Base-by-base conservation (phyloP, 2,888 invertebrate genomes). In the Diplazon laetatorius region DNA sequence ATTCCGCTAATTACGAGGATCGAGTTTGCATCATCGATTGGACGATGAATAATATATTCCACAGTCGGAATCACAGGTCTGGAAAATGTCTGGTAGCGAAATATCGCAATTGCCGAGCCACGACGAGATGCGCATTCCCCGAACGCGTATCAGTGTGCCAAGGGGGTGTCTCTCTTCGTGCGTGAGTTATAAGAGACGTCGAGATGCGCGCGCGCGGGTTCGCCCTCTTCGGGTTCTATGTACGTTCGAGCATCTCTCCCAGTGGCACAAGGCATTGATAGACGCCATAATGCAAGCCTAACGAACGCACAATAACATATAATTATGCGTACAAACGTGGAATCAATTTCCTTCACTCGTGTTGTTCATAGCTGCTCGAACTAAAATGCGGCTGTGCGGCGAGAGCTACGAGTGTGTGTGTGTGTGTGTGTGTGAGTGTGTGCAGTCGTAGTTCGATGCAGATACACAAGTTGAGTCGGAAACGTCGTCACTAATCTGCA, bases 271-370 rank as follows among this genome's bases (percentile, higher is more conserved):
- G 50, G 74, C 80, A 74, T 78, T 78, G 74, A 70, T 80, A 78
- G 74, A 77, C 74, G 74, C 71, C n/a, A 78, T 74, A 80, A 80
- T 78, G 55, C 74, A 37, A 50, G 68, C 80, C 72, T 78, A 81
- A 81, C 81, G 78, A 81, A 81, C 71, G 68, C 77, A 80, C 81
- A 81, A 81, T 81, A 80, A 80, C 81, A 75, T 60, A 76, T 75
- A 78, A 81, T 81, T 81, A 78, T 78, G 65, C 70, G 62, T 57
- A 69, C 63, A 62, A 63, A 57, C 73, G 77, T 42, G 57, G 71
- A 79, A 71, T 76, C 39, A 52, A 72, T 72, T 72, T 76, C 48
- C 71, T 46, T 73, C 68, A 39, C 66, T 59, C 59, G 39, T 42
- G 37, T 35, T 25, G 48, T 66, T 37, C 25, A 30, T 39, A 35